Conservation (phyloP, 1,140 invertebrate species). For the Drosophila yakuba region DNA sequence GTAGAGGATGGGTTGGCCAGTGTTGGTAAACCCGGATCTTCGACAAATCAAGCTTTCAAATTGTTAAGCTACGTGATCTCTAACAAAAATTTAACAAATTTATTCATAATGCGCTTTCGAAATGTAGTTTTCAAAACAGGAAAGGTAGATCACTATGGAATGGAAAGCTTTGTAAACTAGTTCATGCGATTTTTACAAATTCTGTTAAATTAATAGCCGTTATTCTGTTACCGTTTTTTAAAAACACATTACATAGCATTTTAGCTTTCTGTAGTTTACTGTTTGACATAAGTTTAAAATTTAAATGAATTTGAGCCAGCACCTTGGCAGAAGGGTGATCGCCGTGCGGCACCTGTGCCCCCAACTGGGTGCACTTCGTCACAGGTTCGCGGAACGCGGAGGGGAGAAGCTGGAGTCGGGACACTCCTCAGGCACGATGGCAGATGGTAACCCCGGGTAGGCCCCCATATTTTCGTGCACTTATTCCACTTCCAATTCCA, state of each 20-base stretch:
- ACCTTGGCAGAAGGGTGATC: background rate
- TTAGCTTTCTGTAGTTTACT: background rate
- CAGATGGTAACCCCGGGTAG: slow-evolving; percentile 19
- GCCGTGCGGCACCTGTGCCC: background rate
- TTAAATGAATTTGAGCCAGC: background rate
- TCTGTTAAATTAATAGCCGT: too few species aligned
- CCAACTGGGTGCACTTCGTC: background rate
- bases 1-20: slow-evolving; percentile 5
- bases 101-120: too few species aligned
- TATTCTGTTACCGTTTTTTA: too few species aligned
- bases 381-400: background rate
- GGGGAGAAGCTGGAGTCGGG: background rate
- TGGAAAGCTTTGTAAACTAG: too few species aligned
- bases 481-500: background rate
- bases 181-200: too few species aligned
- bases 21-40: background rate
- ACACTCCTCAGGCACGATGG: slow-evolving; percentile 45
- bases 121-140: too few species aligned
- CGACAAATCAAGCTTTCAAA: too few species aligned
- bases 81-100: too few species aligned
- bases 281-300: slow-evolving; percentile 1
- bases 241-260: background rate
- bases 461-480: background rate
- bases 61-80: too few species aligned
- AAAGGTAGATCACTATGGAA: too few species aligned